Base-by-base conservation (phyloP, 2,113 vertebrate genomes). In the Pterophyllum scalare region DNA sequence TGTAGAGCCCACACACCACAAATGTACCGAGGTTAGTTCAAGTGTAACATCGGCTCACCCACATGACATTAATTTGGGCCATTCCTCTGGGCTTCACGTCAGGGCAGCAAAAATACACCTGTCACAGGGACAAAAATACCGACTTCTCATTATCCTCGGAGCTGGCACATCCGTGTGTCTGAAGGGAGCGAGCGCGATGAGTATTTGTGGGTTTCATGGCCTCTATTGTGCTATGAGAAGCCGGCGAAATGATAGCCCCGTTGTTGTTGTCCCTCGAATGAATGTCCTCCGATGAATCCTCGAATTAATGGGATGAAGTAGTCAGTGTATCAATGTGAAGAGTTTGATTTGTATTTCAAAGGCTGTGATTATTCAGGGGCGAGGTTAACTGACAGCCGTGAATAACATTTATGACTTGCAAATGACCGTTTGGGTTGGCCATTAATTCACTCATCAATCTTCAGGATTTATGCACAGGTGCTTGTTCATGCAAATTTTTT, bases 391-490 rank as follows among this genome's bases (percentile, higher is more conserved):
- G 93, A 91, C 94, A 91, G 75, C 83, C 80, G 12, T 88, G 91
- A 89, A 92, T 88, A 94, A 91, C 90, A 90, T 90, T 93, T 86
- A 89, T 94, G 91, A 94, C 93, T 95, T 95, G 93, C 92, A 94
- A 95, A 95, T 94, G 94, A 94, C 91, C 81, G 20, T 88, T 92
- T 89, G 89, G 90, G 82, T 84, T 78, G 79, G 77, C 87, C 79
- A 91, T 93, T 92, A 92, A 91, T 94, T 93, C 87, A 81, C 87
- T 94, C 92, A 94, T 94, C 93, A 93, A 77, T 94, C 90, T 90
- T 72, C 72, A n/a, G 83, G 88, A 94, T 94, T 95, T 93, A 95
- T 92, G 88, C 93, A 85, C 95, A 93, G 94, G 91, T 96, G 94
- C 94, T 90, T 93, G 88, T 92, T 92, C 89, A 95, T 95, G 91